phyloP scores from a whole-genome alignment of 2,113 vertebrate species.

The Coptodon rendalli region DNA sequence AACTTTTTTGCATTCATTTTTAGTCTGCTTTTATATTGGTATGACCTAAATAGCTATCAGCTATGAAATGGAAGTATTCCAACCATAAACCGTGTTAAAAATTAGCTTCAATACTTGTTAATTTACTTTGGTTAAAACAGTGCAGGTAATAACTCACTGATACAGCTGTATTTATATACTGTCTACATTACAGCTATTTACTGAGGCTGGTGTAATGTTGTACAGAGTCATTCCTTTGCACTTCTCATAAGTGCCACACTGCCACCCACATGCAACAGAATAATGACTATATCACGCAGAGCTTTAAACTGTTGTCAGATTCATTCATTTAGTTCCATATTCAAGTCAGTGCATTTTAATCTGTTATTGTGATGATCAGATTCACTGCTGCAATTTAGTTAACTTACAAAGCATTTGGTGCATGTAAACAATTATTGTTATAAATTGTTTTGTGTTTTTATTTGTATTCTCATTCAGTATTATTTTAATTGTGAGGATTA shows the following conservation, averaged over 20 bases:
- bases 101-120: not conserved
- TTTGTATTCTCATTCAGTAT: not conserved
- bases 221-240: not conserved
- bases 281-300: not conserved
- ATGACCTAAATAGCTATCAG: not conserved
- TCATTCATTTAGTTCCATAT: not conserved
- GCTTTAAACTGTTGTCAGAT: not conserved
- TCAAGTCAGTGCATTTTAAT: not conserved
- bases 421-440: not conserved
- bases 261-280: not conserved
- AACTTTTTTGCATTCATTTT: not conserved
- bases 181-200: not conserved
- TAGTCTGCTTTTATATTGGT: not conserved
- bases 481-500: not conserved
- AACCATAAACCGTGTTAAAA: not conserved
- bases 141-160: not conserved
- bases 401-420: not conserved
- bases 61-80: not conserved
- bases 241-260: not conserved
- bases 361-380: not conserved
- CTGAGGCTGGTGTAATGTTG: not conserved
- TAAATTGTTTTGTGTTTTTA: not conserved
- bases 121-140: not conserved
- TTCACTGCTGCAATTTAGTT: not conserved
- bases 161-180: accelerated